A percentile compares a stretch with the other conserved stretches of the same genome.
Conservation (phyloP, 2,113 vertebrate species). For the Macrotus californicus region DNA sequence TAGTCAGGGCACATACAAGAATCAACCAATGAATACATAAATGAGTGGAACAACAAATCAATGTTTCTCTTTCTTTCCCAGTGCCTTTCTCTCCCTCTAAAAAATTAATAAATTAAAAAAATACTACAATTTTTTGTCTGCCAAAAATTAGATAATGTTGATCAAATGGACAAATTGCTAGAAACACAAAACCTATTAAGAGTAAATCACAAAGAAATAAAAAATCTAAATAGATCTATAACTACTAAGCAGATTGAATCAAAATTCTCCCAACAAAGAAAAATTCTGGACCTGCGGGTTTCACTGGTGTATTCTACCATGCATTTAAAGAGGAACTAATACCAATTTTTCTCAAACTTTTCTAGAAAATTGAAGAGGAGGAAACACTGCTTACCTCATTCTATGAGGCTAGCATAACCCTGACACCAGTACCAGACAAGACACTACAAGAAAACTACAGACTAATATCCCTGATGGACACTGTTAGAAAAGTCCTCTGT, state of each 20-base stretch:
- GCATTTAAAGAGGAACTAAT: neutral
- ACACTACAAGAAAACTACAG: too few species aligned
- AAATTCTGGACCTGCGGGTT: neutral
- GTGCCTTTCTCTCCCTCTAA: too few species aligned
- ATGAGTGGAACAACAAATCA: too few species aligned
- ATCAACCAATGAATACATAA: too few species aligned
- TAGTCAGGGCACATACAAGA: too few species aligned
- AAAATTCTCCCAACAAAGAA: neutral
- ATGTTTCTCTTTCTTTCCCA: too few species aligned
- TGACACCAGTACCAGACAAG: too few species aligned
- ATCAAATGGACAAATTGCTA: neutral
- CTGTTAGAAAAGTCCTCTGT: too few species aligned
- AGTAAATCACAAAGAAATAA: neutral
- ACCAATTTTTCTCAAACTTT: neutral
- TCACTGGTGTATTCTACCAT: neutral
- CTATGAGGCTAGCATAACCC: too few species aligned
- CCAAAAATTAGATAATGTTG: neutral
- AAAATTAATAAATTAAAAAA: too few species aligned
- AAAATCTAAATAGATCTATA: neutral
- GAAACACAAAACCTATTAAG: neutral
- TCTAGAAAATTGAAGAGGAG: neutral
- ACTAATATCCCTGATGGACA: too few species aligned
- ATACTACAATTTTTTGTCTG: neutral
- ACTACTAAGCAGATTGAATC: neutral
- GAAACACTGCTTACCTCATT: too few species aligned